Percentiles rank a stretch among this genome's conserved stretches.
Conservation (phyloP, 2,888 invertebrate genomes). For the Coleophora flavipennella region DNA sequence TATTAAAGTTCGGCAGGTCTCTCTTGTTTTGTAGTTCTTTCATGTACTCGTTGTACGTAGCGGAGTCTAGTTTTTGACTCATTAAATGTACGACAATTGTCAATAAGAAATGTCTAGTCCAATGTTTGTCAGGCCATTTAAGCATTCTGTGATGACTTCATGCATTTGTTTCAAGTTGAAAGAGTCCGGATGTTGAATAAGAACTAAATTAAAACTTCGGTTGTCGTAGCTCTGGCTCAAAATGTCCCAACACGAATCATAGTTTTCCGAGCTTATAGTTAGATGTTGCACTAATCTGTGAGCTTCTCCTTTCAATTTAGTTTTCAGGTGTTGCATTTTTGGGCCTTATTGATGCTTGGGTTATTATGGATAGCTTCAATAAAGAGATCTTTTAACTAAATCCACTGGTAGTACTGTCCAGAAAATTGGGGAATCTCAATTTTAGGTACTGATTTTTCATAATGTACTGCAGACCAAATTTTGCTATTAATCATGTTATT, state of each 20-base stretch:
- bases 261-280: conserved; percentile 16
- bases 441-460: conserved; percentile 7
- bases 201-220: conserved; percentile 5
- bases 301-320: conserved; percentile 16
- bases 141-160: conserved; percentile 11
- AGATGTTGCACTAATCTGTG: conserved; percentile 19
- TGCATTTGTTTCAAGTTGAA: conserved; percentile 10
- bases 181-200: conserved; percentile 7
- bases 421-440: conserved; percentile 4
- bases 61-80: conserved; percentile 1
- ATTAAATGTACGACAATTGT: conserved; percentile 4
- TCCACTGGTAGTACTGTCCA: conserved; percentile 8
- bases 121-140: conserved; percentile 11
- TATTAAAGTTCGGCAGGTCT: background rate
- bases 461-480: background rate
- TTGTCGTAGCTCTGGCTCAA: conserved; percentile 14
- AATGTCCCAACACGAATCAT: conserved; percentile 13
- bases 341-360: conserved; percentile 10
- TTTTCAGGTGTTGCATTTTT: conserved; percentile 20
- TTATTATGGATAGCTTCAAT: conserved; percentile 16
- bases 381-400: conserved; percentile 13
- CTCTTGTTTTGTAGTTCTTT: background rate
- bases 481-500: too few species aligned
- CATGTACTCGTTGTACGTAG: background rate
- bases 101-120: conserved; percentile 11